A percentile compares a stretch with the other conserved stretches of the same genome.
phyloP scores from a whole-genome alignment of 2,113 vertebrate genomes.

The Channa maculata region DNA sequence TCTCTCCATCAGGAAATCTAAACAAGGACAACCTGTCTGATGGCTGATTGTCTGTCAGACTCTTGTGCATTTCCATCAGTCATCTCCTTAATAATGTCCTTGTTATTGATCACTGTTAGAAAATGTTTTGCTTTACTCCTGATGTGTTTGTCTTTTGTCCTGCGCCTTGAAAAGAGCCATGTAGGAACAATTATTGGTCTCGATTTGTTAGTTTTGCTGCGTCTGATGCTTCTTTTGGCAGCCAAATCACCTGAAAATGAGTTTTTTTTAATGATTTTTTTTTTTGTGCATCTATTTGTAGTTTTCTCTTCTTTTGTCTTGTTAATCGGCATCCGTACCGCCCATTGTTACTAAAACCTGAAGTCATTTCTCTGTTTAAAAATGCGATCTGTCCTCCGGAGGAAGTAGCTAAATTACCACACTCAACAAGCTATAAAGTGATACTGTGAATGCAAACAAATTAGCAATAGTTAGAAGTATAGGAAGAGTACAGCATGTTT shows the following conservation, averaged over 20 bases:
- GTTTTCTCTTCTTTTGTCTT: neutral
- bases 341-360: neutral
- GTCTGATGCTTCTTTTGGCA: slow-evolving; percentile 13
- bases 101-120: slow-evolving; percentile 54
- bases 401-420: too few relatives aligned
- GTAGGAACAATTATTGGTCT: slow-evolving; percentile 29
- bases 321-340: neutral
- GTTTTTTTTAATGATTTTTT: slow-evolving; percentile 5
- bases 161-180: slow-evolving; percentile 10
- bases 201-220: slow-evolving; percentile 37
- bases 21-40: slow-evolving; percentile 59
- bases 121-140: slow-evolving; percentile 23
- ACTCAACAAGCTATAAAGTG: too few relatives aligned
- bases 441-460: too few relatives aligned
- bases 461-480: too few relatives aligned
- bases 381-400: too few relatives aligned
- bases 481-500: too few relatives aligned
- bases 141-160: slow-evolving; percentile 40
- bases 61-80: slow-evolving; percentile 60
- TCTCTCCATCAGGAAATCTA: slow-evolving; percentile 51
- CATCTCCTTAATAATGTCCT: slow-evolving; percentile 49
- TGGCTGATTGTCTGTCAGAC: slow-evolving; percentile 57
- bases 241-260: neutral
- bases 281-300: neutral
- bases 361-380: neutral